Conservation (phyloP, 2,888 invertebrate genomes). For the Chrysina gloriosa region DNA sequence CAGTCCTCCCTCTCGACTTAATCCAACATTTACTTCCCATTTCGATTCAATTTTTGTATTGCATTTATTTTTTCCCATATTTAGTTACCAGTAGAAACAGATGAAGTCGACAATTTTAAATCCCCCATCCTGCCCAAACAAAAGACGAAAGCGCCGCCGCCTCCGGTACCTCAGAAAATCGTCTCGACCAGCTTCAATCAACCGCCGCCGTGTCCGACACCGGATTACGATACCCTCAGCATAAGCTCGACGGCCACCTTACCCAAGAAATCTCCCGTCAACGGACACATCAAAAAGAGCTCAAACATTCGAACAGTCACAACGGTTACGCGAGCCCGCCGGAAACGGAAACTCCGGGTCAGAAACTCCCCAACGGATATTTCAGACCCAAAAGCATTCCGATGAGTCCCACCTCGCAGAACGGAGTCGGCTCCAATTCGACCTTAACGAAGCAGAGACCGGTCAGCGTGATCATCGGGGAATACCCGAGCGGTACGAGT, state of each 20-base stretch:
- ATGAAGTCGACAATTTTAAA: slow-evolving; percentile 13
- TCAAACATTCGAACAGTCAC: slow-evolving; percentile 46
- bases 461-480: slow-evolving; percentile 78
- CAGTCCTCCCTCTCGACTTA: too few species aligned
- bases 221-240: slow-evolving; percentile 68
- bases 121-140: slow-evolving; percentile 34
- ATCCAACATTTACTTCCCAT: too few species aligned
- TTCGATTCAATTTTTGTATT: too few species aligned
- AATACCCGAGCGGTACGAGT: slow-evolving; percentile 71
- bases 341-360: slow-evolving; percentile 81
- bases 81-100: slow-evolving; percentile 48
- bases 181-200: slow-evolving; percentile 58
- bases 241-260: slow-evolving; percentile 57
- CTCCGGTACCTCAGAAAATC: slow-evolving; percentile 60
- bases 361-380: slow-evolving; percentile 77
- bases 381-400: slow-evolving; percentile 67
- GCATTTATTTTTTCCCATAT: background rate
- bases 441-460: slow-evolving; percentile 72
- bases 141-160: slow-evolving; percentile 58
- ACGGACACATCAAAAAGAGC: slow-evolving; percentile 45
- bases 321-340: slow-evolving; percentile 36
- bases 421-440: slow-evolving; percentile 57
- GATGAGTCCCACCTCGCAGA: slow-evolving; percentile 52
- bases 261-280: slow-evolving; percentile 49
- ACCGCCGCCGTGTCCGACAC: slow-evolving; percentile 67